phyloP scores from a whole-genome alignment of 2,797 vertebrate species.

The Falco concolor region DNA sequence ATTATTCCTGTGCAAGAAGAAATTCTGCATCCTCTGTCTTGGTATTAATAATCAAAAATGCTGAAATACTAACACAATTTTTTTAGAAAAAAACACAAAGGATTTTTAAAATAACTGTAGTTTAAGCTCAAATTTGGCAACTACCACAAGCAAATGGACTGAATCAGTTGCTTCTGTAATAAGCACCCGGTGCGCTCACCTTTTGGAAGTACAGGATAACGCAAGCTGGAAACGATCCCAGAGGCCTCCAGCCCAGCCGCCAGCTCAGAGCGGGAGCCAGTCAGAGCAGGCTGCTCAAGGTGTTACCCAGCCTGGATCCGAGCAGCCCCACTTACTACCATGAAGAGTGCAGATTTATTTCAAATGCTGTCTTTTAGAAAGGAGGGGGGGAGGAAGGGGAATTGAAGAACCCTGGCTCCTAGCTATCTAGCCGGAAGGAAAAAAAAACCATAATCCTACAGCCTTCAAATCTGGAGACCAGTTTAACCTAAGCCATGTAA shows the following conservation, averaged over 20 bases:
- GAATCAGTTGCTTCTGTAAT: not conserved
- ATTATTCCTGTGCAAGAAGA: not conserved
- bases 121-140: not conserved
- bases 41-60: not conserved
- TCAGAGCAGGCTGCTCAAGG: not conserved
- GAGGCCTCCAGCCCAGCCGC: not conserved
- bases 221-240: not conserved
- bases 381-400: not conserved
- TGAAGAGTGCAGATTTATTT: not conserved
- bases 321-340: not conserved
- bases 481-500: not conserved
- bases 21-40: not conserved
- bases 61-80: not conserved
- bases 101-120: not conserved
- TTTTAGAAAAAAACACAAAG: not conserved
- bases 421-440: not conserved
- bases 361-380: not conserved
- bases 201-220: not conserved
- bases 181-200: not conserved
- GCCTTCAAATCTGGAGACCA: not conserved
- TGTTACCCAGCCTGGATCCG: not conserved
- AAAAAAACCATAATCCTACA: not conserved
- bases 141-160: not conserved
- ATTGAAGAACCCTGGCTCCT: not conserved
- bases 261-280: fast-evolving